Conservation (phyloP, 2,797 vertebrate species). For the Micrastur ruficollis region DNA sequence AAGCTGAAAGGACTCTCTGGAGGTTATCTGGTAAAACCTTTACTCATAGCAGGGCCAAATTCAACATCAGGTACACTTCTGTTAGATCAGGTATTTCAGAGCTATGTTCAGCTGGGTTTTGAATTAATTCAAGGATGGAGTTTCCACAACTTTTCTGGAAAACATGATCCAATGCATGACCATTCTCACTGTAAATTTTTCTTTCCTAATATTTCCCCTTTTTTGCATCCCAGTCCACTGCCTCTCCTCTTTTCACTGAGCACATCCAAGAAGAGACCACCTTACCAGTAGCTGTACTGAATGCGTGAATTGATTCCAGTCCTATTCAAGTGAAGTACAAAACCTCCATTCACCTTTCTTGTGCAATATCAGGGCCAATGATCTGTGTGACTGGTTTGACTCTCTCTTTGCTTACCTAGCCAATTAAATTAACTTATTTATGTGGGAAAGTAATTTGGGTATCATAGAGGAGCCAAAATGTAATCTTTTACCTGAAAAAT, state of each 20-base stretch:
- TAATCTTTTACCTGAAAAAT: background rate
- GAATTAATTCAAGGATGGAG: background rate
- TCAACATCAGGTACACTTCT: background rate
- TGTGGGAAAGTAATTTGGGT: background rate
- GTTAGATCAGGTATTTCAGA: background rate
- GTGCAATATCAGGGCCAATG: background rate
- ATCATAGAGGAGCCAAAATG: background rate
- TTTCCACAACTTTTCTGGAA: background rate
- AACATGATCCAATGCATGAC: background rate
- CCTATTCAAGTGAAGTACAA: background rate
- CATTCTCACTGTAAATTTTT: background rate
- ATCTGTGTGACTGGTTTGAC: background rate
- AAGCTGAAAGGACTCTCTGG: background rate
- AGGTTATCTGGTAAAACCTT: background rate
- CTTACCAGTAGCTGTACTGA: background rate
- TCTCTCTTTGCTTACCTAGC: background rate
- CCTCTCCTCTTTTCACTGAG: background rate
- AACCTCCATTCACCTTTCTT: background rate
- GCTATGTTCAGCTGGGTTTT: background rate
- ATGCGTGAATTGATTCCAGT: background rate
- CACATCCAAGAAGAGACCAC: background rate
- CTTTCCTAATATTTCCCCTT: background rate
- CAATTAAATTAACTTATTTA: background rate
- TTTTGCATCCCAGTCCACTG: background rate
- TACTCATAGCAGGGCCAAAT: background rate